These are phyloP conservation scores for Lacerta viridis DNA, from an alignment of 2,797 vertebrate species.

Conservation along the genomic window DNA sequence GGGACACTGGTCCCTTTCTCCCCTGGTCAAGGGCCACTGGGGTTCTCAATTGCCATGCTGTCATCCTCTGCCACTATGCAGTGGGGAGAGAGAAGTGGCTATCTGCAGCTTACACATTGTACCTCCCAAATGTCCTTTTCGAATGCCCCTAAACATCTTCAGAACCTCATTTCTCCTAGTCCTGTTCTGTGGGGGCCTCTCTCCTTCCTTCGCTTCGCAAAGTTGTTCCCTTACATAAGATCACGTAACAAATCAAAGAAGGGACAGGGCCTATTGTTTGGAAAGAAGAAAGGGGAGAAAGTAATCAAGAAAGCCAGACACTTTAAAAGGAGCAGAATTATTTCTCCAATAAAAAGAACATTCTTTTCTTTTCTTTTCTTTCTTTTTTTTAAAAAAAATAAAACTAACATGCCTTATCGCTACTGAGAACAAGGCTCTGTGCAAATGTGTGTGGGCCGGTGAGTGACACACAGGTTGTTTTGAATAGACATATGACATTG, in stretches of 20 bases:
- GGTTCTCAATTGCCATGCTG: too few relatives aligned
- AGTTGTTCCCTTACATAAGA: conserved; percentile 26
- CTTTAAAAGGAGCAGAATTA: conserved; percentile 53
- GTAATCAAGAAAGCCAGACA: conserved; percentile 58
- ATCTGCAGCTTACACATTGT: background rate
- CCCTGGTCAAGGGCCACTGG: too few relatives aligned
- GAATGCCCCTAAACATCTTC: background rate
- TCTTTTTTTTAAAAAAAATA: background rate
- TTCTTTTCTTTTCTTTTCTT: background rate
- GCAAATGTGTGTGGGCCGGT: conserved; percentile 62
- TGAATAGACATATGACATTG: conserved; percentile 66
- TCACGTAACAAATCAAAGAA: conserved; percentile 49
- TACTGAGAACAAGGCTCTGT: conserved; percentile 52
- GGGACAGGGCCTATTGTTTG: conserved; percentile 58
- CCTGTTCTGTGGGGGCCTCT: background rate
- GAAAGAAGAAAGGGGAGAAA: conserved; percentile 54
- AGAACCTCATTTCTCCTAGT: background rate
- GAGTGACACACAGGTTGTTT: conserved; percentile 63
- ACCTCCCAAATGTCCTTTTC: background rate
- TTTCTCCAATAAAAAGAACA: conserved; percentile 65
- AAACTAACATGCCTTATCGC: conserved; percentile 60
- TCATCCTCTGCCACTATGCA: too few relatives aligned
- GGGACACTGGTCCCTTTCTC: too few relatives aligned
- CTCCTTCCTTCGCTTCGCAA: conserved; percentile 40
- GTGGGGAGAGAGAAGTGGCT: too few relatives aligned